phyloP scores from a whole-genome alignment of 2,888 invertebrate species.

The Prosopocoilus inquinatus region DNA sequence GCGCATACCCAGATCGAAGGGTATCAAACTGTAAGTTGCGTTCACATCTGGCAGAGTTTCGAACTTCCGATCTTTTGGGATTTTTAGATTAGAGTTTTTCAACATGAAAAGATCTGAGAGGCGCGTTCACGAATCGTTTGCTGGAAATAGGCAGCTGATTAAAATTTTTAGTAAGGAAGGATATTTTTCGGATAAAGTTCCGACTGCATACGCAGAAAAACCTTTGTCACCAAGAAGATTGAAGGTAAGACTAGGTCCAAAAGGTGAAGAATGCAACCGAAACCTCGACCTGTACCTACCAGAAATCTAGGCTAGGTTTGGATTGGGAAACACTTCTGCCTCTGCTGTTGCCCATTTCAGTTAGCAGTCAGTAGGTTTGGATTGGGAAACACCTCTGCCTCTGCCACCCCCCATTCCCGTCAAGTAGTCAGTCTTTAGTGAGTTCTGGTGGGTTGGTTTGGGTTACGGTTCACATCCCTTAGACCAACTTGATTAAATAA shows the following conservation, averaged over 20 bases:
- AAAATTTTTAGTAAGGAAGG: constrained; percentile 46
- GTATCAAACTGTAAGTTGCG: constrained; percentile 46
- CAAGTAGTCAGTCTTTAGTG: too few species aligned
- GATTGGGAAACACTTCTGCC: too few species aligned
- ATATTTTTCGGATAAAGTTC: constrained; percentile 43
- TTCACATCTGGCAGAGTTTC: constrained; percentile 22
- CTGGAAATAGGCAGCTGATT: constrained; percentile 50
- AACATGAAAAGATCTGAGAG: constrained; percentile 50
- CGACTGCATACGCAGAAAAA: constrained; percentile 49
- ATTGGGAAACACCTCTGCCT: too few species aligned
- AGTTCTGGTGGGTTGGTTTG: too few species aligned
- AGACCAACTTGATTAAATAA: too few species aligned
- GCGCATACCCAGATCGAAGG: constrained; percentile 43
- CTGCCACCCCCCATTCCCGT: neutral
- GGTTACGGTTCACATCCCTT: too few species aligned
- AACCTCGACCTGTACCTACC: too few species aligned
- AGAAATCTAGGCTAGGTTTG: too few species aligned
- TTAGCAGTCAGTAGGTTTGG: too few species aligned
- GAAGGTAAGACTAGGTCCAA: constrained; percentile 54
- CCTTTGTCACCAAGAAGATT: constrained; percentile 59
- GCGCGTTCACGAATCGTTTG: constrained; percentile 50
- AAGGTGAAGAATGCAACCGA: too few species aligned
- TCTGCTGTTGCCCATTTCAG: neutral
- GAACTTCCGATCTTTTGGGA: neutral
- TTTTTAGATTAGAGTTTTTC: constrained; percentile 54